These are phyloP conservation scores for Drosophila gaucha DNA, from an alignment of 2,888 invertebrate genomes.

Conservation along the genomic window DNA sequence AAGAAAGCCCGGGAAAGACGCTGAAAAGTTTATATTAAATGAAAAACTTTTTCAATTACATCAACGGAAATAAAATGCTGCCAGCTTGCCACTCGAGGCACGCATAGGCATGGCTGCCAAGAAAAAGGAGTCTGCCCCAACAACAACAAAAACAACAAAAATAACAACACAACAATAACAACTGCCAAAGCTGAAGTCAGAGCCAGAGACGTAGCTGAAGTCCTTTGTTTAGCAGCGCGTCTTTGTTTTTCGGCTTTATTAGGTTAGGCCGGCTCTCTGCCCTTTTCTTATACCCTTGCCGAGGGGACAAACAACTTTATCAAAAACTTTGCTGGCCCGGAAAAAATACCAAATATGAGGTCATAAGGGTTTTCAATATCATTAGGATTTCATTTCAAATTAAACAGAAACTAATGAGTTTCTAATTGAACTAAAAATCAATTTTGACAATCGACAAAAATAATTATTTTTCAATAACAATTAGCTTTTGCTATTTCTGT, in stretches of 20 bases:
- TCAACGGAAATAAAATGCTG: conserved; percentile 80
- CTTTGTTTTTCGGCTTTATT: conserved; percentile 78
- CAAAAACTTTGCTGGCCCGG: neutral
- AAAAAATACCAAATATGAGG: neutral
- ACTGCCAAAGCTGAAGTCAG: conserved; percentile 43
- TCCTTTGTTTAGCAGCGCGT: conserved; percentile 65
- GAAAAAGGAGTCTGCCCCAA: conserved; percentile 17
- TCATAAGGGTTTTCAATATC: neutral
- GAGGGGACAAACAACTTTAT: conserved; percentile 26
- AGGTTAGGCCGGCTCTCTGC: conserved; percentile 64
- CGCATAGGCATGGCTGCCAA: conserved; percentile 46
- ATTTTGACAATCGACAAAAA: neutral
- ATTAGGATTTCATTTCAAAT: conserved; percentile 13
- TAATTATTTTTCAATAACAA: neutral
- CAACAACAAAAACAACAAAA: conserved; percentile 24
- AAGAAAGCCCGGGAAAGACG: conserved; percentile 49
- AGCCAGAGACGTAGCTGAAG: conserved; percentile 1
- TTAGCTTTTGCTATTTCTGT: neutral
- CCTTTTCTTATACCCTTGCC: conserved; percentile 35
- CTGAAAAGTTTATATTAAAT: conserved; percentile 82
- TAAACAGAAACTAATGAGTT: neutral
- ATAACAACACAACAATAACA: conserved; percentile 36
- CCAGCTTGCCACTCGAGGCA: conserved; percentile 75
- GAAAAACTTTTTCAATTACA: conserved; percentile 83
- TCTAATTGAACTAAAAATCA: neutral